phyloP scores from a whole-genome alignment of 2,888 invertebrate genomes.

The Platycheirus albimanus region DNA sequence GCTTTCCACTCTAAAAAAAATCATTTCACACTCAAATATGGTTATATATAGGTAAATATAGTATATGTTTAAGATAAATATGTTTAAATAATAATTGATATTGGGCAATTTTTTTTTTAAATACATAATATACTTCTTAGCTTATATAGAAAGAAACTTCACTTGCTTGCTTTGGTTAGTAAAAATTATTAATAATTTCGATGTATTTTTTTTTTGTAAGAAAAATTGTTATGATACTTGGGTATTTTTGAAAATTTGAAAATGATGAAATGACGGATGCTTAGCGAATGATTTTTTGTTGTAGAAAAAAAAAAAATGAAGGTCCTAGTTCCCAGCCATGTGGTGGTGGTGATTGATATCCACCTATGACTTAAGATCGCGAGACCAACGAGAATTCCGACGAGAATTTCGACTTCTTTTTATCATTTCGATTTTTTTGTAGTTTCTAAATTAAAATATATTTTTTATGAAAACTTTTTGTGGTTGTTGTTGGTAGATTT shows the following conservation, averaged over 20 bases:
- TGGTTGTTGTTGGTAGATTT: slow-evolving; percentile 25
- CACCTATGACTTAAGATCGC: slow-evolving; percentile 1
- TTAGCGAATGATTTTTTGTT: slow-evolving; percentile 6
- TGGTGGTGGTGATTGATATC: too few species aligned
- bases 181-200: neutral
- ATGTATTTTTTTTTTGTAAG: slow-evolving; percentile 3
- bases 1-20: slow-evolving; percentile 63
- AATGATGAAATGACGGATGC: slow-evolving; percentile 5
- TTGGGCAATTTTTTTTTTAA: neutral
- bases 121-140: too few species aligned
- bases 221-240: neutral
- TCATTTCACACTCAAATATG: slow-evolving; percentile 48
- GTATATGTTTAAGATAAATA: neutral
- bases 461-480: slow-evolving; percentile 66
- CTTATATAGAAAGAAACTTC: too few species aligned
- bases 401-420: too few species aligned
- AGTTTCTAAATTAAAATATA: slow-evolving; percentile 63
- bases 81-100: neutral
- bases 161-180: too few species aligned
- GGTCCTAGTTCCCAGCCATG: slow-evolving; percentile 13
- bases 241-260: neutral
- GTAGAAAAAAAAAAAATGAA: neutral
- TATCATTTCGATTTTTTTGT: slow-evolving; percentile 12
- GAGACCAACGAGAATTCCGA: slow-evolving; percentile 43
- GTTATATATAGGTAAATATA: too few species aligned